phyloP scores from a whole-genome alignment of 37 sponge, comb jelly and placozoan species.

The Ephydatia muelleri region DNA sequence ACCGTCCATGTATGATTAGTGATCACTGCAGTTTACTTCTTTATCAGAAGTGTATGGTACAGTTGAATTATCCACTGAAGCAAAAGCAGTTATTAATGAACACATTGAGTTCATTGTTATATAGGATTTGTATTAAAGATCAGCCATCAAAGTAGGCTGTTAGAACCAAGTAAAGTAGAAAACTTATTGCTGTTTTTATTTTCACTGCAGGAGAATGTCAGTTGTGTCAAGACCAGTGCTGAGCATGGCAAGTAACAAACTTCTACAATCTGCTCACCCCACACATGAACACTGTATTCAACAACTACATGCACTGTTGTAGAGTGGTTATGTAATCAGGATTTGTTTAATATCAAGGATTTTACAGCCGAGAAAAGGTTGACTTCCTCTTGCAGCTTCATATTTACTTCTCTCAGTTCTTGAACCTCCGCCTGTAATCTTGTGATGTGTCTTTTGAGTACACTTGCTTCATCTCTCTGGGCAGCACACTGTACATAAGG shows the following conservation, averaged over 20 bases:
- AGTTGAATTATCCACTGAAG: background rate
- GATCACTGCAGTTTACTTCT: background rate
- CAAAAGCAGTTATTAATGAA: background rate
- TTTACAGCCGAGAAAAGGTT: slow-evolving; percentile 34
- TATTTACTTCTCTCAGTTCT: background rate
- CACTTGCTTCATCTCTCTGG: background rate
- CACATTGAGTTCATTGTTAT: background rate
- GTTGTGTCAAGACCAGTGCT: background rate
- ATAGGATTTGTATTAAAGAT: background rate
- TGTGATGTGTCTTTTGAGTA: background rate
- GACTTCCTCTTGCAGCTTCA: slow-evolving; percentile 17
- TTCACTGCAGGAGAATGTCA: too few species aligned
- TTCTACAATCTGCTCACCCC: too few species aligned
- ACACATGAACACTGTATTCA: background rate
- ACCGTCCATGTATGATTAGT: background rate
- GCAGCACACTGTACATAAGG: background rate
- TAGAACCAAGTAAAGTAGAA: too few species aligned
- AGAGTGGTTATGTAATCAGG: background rate
- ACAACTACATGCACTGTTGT: background rate
- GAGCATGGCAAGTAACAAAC: too few species aligned
- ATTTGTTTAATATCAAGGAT: slow-evolving; percentile 2
- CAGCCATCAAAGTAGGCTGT: background rate
- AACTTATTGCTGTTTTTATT: too few species aligned
- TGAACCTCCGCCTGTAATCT: background rate
- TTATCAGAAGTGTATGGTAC: background rate